Evolutionary conservation across 53 echinoderm and acorn worm species (phyloP).

Genomic region (Temnopleurus reevesii): DNA sequence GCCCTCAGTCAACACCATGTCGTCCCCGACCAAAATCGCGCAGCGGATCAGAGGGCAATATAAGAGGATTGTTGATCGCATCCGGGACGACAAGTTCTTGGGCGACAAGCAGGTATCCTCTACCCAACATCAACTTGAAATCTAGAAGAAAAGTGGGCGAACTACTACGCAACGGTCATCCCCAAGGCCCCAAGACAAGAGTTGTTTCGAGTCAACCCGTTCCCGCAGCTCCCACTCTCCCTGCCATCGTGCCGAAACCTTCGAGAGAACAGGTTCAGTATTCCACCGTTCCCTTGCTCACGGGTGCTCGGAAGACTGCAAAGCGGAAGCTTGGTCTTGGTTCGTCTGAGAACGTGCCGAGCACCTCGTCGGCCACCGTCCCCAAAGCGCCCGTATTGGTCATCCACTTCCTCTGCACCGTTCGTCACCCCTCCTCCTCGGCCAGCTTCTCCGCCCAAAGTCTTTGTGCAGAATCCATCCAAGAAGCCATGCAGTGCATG

Average conservation of each 20-base stretch:
- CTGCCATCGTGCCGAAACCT: not conserved
- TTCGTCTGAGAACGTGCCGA: not conserved
- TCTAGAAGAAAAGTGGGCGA: too few species aligned
- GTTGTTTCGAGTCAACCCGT: not conserved
- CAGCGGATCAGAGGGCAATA: not conserved
- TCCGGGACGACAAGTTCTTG: not conserved
- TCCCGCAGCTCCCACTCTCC: conserved; percentile 45
- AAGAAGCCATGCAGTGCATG: not conserved
- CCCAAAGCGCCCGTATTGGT: conserved; percentile 39
- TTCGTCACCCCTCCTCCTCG: not conserved
- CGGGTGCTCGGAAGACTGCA: not conserved
- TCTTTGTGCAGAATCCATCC: not conserved
- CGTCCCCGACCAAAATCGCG: conserved; percentile 59
- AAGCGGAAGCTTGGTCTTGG: conserved; percentile 38
- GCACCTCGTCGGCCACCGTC: not conserved
- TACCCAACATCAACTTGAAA: not conserved
- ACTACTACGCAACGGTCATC: not conserved
- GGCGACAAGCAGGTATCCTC: not conserved
- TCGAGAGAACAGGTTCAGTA: not conserved
- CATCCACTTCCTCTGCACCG: too few species aligned
- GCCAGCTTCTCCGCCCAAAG: not conserved
- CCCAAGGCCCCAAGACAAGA: not conserved
- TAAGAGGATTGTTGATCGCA: not conserved
- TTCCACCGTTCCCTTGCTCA: not conserved
- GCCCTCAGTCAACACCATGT: conserved; percentile 55